These are phyloP conservation scores for Drosophila differens DNA, from an alignment of 2,888 invertebrate species.

Conservation along the genomic window DNA sequence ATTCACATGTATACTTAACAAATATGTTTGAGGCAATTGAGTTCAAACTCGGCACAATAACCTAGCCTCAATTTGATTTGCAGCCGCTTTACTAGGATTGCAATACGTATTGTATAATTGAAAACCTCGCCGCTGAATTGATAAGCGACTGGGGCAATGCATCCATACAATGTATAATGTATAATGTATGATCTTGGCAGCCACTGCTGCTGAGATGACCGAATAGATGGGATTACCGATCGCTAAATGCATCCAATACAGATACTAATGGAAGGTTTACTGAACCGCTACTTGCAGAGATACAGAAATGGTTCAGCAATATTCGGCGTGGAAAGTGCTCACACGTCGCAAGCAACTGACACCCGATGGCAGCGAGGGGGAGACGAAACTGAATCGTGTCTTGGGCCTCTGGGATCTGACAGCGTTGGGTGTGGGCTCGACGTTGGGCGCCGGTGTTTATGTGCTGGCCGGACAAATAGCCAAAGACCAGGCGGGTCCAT, in stretches of 20 bases:
- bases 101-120: conserved; percentile 57
- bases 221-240: conserved; percentile 20
- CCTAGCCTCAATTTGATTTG: conserved; percentile 53
- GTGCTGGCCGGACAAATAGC: conserved; percentile 93
- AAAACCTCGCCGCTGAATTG: conserved; percentile 18
- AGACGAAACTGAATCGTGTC: conserved; percentile 82
- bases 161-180: conserved; percentile 6
- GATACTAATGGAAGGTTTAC: conserved; percentile 40
- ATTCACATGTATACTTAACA: neutral
- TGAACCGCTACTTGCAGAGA: conserved; percentile 48
- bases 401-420: conserved; percentile 88
- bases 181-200: conserved; percentile 64
- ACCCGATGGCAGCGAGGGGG: conserved; percentile 72
- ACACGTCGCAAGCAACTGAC: conserved; percentile 83
- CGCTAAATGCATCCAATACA: conserved; percentile 5
- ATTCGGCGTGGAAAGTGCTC: conserved; percentile 84
- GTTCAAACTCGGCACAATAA: conserved; percentile 42
- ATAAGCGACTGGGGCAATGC: conserved; percentile 49
- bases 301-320: conserved; percentile 70
- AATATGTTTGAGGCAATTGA: conserved; percentile 39
- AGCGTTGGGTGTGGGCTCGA: conserved; percentile 91
- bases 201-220: conserved; percentile 14
- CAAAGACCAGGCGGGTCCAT: conserved; percentile 92
- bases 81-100: conserved; percentile 42
- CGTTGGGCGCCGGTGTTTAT: conserved; percentile 95